Percentiles rank a stretch among this genome's conserved stretches.
These are phyloP conservation scores for Artibeus jamaicensis DNA, from an alignment of 2,797 vertebrate species.

Conservation along the genomic window DNA sequence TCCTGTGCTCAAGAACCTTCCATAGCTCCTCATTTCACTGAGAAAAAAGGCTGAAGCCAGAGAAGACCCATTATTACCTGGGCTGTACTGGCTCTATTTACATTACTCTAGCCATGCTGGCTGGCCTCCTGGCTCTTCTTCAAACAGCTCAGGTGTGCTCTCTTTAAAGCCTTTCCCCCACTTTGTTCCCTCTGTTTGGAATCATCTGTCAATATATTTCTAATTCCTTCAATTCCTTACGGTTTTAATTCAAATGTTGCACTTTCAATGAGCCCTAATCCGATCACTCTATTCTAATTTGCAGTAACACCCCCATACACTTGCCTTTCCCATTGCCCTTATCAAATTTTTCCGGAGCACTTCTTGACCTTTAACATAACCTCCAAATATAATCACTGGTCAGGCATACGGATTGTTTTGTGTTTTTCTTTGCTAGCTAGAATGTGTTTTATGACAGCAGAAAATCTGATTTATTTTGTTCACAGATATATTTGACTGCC, in stretches of 20 bases:
- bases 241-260: neutral
- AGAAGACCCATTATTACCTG: neutral
- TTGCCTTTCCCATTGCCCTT: neutral
- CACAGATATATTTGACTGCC: neutral
- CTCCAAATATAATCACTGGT: neutral
- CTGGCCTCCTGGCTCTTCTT: neutral
- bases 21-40: neutral
- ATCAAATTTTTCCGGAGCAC: neutral
- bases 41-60: neutral
- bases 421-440: neutral
- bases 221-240: neutral
- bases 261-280: neutral
- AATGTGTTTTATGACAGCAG: neutral
- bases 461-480: neutral
- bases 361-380: neutral
- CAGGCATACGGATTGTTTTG: neutral
- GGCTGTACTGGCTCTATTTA: rapidly evolving
- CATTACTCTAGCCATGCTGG: rapidly evolving
- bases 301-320: neutral
- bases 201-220: neutral
- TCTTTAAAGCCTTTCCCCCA: neutral
- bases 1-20: neutral
- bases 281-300: neutral
- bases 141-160: rapidly evolving
- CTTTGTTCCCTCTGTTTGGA: neutral